phyloP scores from a whole-genome alignment of 2,797 vertebrate genomes.

The Urophycis tenuis region DNA sequence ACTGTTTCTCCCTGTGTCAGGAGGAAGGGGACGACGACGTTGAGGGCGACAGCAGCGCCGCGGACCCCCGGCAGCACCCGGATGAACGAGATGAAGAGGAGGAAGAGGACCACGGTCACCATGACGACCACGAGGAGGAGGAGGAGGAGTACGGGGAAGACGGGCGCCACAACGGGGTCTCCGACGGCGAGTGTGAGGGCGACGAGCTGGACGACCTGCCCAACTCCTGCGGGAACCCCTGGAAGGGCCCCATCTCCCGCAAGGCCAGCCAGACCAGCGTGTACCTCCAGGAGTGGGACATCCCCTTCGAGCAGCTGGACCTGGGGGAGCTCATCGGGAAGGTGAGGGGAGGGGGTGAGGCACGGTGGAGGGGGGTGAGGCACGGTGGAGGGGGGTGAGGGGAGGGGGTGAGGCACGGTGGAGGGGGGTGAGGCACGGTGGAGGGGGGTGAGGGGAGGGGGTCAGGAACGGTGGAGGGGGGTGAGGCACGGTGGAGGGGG shows the following conservation, averaged over 20 bases:
- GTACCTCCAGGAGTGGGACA: constrained; percentile 80
- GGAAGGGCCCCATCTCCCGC: constrained; percentile 90
- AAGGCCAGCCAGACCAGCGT: constrained; percentile 91
- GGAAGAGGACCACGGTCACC: constrained; percentile 54
- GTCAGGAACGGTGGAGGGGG: neutral
- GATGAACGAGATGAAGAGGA: constrained; percentile 26
- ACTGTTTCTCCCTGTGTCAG: too few relatives aligned
- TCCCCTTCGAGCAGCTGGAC: constrained; percentile 84
- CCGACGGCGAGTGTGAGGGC: constrained; percentile 80
- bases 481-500: neutral
- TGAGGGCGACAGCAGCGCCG: constrained; percentile 48
- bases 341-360: constrained; percentile 14
- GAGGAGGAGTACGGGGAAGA: constrained; percentile 48
- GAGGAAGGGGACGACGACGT: constrained; percentile 56
- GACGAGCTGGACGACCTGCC: constrained; percentile 92
- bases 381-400: neutral
- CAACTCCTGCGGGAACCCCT: constrained; percentile 70
- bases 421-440: neutral
- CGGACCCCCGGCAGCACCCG: constrained; percentile 45
- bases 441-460: neutral
- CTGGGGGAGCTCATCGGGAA: constrained; percentile 84
- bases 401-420: neutral
- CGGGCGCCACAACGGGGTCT: constrained; percentile 65
- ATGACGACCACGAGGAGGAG: constrained; percentile 16
- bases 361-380: neutral